Base-by-base conservation (phyloP, 2,797 vertebrate species). In the Schizopygopsis malacanthus region DNA sequence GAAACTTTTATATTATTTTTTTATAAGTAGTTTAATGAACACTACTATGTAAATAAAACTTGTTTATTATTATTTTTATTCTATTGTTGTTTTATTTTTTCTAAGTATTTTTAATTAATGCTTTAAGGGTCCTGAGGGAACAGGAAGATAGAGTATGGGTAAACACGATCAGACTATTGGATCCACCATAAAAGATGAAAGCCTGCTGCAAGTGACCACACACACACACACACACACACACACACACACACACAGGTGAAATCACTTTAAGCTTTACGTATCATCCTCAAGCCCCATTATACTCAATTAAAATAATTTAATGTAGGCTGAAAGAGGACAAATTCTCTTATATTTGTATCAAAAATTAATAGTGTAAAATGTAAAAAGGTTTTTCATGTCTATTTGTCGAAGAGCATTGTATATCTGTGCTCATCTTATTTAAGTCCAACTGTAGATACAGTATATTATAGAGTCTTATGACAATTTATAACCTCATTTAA, bases 61-160 rank as follows among this genome's bases (percentile, higher is more conserved):
- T 56, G 20, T 56, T 56, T 61, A 3, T 28, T 6, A 39, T 13
- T 10, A 22, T 63, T 47, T 28, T 47, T 18, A 12, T 50, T 15
- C 13, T 47, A 4, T 50, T 50, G 0, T 50, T 52, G 22, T 12
- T 25, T 5, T 25, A 9, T n/a, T 22, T 28, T 28, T n/a, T 39
- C 28, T 39, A 4, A 11, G 39, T 61, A 6, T 25, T 56, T n/a
- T 86, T 86, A 8, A 75, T 45, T 59, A 79, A 41, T 56, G 20
- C 78, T 80, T 85, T 28, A 70, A 96, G 95, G 84, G 92, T 93
- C 76, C 77, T 96, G 82, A 97, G 96, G 93, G 96, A 97, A 81
- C 96, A 95, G 10, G 96, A 98, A 92, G 97, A 97, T 91, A 93
- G 89, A 69, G 95, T 93, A 82, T 96, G 95, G 91, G 94, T 96